Evolutionary conservation across 2,888 invertebrate species (phyloP), one percentile per base, ranked within the genome.

Genomic region (Drosophila merina): DNA sequence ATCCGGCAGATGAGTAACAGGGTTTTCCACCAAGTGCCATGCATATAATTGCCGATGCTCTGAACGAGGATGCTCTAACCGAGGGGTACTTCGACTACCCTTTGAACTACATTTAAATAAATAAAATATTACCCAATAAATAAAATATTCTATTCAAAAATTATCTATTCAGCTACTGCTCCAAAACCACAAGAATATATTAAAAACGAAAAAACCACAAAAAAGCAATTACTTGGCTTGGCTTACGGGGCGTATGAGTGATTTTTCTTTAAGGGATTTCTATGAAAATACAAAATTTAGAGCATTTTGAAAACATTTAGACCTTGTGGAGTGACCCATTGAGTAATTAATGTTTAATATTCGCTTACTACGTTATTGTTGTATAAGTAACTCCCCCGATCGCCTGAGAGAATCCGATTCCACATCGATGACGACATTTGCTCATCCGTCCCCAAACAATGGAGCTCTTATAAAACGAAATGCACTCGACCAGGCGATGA

Each of bases 381-480:
- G 52, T 59, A n/a, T 49, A 36, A 49, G 48, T 42, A 67, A 52
- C 57, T 52, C 58, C 70, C 51, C 66, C 63, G 45, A 55, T 50
- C 44, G 51, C 51, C 52, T 58, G 57, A 57, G 44, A 51, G 57
- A 47, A 28, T 38, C n/a, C 42, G 45, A 47, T 42, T 14, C 50
- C 45, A 30, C 31, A 47, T 20, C 4, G 47, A 48, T 63, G 59
- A 63, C 47, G 64, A 60, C 47, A 40, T 30, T 20, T 38, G 14
- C 45, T 33, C 28, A 44, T 9, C 60, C 38, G 10, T 8, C 26
- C 26, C 9, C 57, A 28, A 63, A 84, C 80, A 80, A 80, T 80
- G 68, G 71, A 52, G 44, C n/a, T 75, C 50, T 70, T 86, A 81
- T 81, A 81, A 79, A 81, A 75, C 57, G 63, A 8, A 44, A 9